Conservation (phyloP, 2,797 vertebrate species). For the Lacerta bilineata region DNA sequence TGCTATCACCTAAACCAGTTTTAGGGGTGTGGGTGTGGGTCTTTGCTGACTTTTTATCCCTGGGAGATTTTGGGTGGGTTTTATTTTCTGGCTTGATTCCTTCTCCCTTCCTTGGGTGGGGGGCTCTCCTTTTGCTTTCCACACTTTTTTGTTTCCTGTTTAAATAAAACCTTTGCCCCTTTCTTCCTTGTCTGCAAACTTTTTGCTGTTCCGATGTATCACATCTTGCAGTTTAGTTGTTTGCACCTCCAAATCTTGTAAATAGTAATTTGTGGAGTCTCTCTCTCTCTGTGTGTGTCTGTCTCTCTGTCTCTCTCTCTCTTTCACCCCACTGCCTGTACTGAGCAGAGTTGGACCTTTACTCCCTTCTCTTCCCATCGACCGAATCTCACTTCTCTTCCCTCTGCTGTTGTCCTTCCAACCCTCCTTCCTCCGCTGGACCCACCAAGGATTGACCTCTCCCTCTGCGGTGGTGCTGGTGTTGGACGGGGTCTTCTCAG, state of each 20-base stretch:
- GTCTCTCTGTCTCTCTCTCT: neutral
- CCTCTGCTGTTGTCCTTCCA: neutral
- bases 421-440: neutral
- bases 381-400: neutral
- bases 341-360: neutral
- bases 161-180: too few species aligned
- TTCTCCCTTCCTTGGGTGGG: neutral
- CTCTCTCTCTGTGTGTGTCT: neutral
- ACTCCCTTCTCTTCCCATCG: neutral
- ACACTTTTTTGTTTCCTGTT: too few species aligned
- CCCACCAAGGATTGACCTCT: neutral
- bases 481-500: too few species aligned
- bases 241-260: neutral
- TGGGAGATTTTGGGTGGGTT: neutral
- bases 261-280: neutral
- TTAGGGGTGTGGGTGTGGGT: fast-evolving
- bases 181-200: neutral
- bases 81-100: neutral
- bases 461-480: too few species aligned
- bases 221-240: too few species aligned
- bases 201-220: too few species aligned
- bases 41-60: neutral
- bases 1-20: neutral
- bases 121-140: neutral
- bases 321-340: neutral